Percentiles rank a stretch among this genome's conserved stretches.
These are phyloP conservation scores for Geopemphigus sp. DNA, from an alignment of 1,140 invertebrate genomes.

Conservation along the genomic window DNA sequence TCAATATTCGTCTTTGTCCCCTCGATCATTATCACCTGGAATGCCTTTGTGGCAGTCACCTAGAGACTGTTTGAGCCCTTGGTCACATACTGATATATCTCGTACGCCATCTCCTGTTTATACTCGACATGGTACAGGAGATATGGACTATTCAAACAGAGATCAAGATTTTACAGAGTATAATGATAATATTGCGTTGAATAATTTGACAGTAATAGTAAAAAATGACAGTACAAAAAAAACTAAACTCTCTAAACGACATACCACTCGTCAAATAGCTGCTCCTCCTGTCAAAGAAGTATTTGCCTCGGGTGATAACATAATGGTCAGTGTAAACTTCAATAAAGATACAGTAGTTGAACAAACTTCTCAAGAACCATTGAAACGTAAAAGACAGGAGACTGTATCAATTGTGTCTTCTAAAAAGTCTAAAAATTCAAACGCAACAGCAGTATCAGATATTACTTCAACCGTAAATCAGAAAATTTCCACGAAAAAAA, in stretches of 20 bases:
- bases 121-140: background rate
- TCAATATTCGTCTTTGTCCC: slow-evolving; percentile 20
- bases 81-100: slow-evolving; percentile 46
- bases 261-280: slow-evolving; percentile 51
- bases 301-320: slow-evolving; percentile 87
- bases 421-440: slow-evolving; percentile 18
- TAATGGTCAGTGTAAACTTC: slow-evolving; percentile 87
- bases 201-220: slow-evolving; percentile 47
- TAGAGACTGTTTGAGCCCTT: slow-evolving; percentile 7
- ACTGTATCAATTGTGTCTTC: background rate
- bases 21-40: slow-evolving; percentile 14
- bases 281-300: slow-evolving; percentile 80
- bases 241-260: slow-evolving; percentile 41
- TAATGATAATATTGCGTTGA: slow-evolving; percentile 40
- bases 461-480: slow-evolving; percentile 58
- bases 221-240: slow-evolving; percentile 53
- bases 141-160: slow-evolving; percentile 28
- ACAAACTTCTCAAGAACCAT: slow-evolving; percentile 28
- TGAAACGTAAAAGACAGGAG: slow-evolving; percentile 37
- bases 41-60: background rate
- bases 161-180: slow-evolving; percentile 41
- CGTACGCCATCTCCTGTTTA: slow-evolving; percentile 28
- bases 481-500: slow-evolving; percentile 58
- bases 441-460: background rate
- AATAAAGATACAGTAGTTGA: slow-evolving; percentile 54